A percentile compares a stretch with the other conserved stretches of the same genome.
Evolutionary conservation across 92 coral and sea anemone species (phyloP).

Genomic region (Pocillopora meandrina): DNA sequence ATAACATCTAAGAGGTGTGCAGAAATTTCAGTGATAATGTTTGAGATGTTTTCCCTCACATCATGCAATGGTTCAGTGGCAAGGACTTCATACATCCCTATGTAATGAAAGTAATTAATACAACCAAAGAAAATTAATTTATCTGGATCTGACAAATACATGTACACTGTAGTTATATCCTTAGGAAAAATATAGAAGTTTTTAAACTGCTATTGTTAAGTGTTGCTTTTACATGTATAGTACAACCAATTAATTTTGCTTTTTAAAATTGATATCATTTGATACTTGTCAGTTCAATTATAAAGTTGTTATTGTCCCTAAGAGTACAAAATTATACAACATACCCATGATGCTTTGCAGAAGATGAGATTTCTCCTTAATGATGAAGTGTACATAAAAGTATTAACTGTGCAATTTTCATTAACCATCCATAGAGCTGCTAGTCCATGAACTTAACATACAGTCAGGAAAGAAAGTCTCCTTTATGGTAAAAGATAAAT

Average conservation of each 20-base stretch:
- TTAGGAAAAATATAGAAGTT: not conserved
- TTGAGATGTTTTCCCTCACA: not conserved
- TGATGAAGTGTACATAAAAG: no score
- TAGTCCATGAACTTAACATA: no score
- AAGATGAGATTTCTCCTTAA: no score
- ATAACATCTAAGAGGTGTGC: constrained; percentile 2
- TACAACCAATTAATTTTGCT: not conserved
- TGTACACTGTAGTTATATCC: not conserved
- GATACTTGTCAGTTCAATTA: not conserved
- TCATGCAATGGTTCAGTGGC: constrained; percentile 13
- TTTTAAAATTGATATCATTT: no score
- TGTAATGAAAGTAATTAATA: not conserved
- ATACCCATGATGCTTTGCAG: no score
- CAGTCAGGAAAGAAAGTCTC: no score
- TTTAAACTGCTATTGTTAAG: not conserved
- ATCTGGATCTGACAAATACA: not conserved
- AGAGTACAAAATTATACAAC: no score
- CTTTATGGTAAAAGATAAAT: no score
- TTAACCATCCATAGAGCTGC: no score
- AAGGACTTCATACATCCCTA: constrained; percentile 3
- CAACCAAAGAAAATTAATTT: not conserved
- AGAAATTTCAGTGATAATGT: not conserved
- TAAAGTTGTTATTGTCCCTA: not conserved
- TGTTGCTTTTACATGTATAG: not conserved
- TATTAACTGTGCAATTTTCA: no score